Conservation (phyloP, 2,113 vertebrate genomes). For the Felis chaus region DNA sequence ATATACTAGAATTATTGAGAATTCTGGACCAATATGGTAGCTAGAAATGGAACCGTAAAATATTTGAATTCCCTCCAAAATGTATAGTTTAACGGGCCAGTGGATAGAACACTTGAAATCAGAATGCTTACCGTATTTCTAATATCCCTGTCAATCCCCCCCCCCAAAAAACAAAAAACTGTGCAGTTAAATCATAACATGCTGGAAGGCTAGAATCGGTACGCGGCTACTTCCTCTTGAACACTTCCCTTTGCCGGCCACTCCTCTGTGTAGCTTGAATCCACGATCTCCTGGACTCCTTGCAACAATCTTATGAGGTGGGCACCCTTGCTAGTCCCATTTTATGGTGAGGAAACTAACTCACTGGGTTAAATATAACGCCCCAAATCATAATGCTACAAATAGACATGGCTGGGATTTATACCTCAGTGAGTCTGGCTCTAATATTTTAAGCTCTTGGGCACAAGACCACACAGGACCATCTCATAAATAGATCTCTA, state of each 20-base stretch:
- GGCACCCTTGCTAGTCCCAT: background rate
- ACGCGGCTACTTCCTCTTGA: background rate
- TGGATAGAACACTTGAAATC: background rate
- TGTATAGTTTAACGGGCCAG: background rate
- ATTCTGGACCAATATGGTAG: background rate
- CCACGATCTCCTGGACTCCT: background rate
- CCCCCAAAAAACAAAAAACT: background rate
- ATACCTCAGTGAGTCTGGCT: background rate
- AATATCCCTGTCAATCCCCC: too few relatives aligned
- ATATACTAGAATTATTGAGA: background rate
- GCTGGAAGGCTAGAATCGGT: background rate
- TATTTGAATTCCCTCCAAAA: background rate
- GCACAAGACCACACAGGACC: background rate
- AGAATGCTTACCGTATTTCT: background rate
- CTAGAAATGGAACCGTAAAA: background rate
- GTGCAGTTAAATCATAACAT: background rate
- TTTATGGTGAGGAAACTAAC: background rate
- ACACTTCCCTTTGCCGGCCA: background rate
- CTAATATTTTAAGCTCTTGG: background rate
- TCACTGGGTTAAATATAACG: background rate
- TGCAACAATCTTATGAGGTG: background rate
- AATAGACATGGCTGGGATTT: background rate
- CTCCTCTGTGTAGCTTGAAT: background rate
- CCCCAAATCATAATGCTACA: background rate
- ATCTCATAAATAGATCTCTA: background rate